Evolutionary conservation across 2,113 vertebrate genomes (phyloP).

Genomic region (Ictalurus furcatus): DNA sequence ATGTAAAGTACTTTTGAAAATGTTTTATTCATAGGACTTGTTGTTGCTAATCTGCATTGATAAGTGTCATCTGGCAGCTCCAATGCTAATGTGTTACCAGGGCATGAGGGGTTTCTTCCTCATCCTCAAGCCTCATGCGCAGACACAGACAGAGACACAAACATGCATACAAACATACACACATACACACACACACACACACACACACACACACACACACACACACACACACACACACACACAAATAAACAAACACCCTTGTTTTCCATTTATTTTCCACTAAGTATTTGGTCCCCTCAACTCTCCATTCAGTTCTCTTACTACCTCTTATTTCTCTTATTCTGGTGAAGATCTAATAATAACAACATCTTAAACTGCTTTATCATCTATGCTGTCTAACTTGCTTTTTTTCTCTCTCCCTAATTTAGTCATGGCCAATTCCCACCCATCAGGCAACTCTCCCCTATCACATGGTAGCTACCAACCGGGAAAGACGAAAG

Average conservation of each 20-base stretch:
- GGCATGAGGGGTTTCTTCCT: conserved; percentile 37
- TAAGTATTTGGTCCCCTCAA: conserved; percentile 36
- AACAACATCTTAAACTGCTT: not conserved
- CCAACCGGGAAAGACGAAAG: not conserved
- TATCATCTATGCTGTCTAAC: not conserved
- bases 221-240: conserved; percentile 28
- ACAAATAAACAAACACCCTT: conserved; percentile 23
- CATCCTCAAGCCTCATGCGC: conserved; percentile 31
- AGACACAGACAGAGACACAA: conserved; percentile 23
- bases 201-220: conserved; percentile 24
- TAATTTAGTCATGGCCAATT: not conserved
- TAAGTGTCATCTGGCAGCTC: conserved; percentile 52
- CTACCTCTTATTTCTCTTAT: not conserved
- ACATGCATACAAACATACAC: conserved; percentile 20
- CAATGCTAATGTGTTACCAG: conserved; percentile 54
- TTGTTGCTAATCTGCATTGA: conserved; percentile 47
- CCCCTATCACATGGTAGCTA: not conserved
- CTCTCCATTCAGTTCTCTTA: conserved; percentile 38
- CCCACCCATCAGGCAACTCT: not conserved
- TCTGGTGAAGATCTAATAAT: not conserved
- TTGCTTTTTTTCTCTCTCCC: not conserved
- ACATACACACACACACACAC: conserved; percentile 35
- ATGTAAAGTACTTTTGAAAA: conserved; percentile 41
- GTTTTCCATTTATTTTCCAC: not conserved
- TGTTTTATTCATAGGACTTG: conserved; percentile 49